phyloP scores from a whole-genome alignment of 2,888 invertebrate species.

The Heteropelma amictum region DNA sequence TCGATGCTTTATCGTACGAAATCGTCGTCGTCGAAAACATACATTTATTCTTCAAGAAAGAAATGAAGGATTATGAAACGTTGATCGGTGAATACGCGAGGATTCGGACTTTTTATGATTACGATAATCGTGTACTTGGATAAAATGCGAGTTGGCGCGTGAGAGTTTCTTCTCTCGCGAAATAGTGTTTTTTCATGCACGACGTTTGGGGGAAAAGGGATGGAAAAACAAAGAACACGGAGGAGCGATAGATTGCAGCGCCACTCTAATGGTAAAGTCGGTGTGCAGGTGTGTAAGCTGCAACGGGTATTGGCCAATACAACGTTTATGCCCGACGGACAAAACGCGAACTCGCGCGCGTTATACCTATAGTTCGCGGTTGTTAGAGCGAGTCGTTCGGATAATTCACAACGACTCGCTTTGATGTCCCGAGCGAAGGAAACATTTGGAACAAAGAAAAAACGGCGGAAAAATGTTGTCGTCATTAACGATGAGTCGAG shows the following conservation, averaged over 20 bases:
- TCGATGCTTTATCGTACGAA: neutral
- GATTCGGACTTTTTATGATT: too few species aligned
- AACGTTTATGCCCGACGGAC: slow-evolving; percentile 43
- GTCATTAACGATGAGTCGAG: neutral
- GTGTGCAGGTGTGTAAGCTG: neutral
- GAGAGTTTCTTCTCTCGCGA: slow-evolving; percentile 1
- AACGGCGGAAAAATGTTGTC: neutral
- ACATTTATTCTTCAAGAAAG: neutral
- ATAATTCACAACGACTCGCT: too few species aligned
- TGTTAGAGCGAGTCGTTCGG: slow-evolving; percentile 9
- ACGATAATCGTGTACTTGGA: too few species aligned
- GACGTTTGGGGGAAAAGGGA: slow-evolving; percentile 8
- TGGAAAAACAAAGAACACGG: slow-evolving; percentile 13
- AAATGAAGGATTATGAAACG: neutral
- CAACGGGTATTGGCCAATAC: slow-evolving; percentile 30
- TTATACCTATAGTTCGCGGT: slow-evolving; percentile 4
- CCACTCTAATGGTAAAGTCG: neutral
- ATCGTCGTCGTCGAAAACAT: neutral
- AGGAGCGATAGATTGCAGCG: neutral
- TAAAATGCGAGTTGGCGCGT: neutral
- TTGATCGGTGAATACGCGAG: too few species aligned
- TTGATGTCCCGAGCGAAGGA: slow-evolving; percentile 2
- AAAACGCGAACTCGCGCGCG: slow-evolving; percentile 15
- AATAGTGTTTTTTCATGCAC: neutral
- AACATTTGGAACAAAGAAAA: slow-evolving; percentile 25